Evolutionary conservation across 64 coral and sea anemone species (phyloP), one percentile per base, ranked within the genome.

Genomic region (Acropora yongei): DNA sequence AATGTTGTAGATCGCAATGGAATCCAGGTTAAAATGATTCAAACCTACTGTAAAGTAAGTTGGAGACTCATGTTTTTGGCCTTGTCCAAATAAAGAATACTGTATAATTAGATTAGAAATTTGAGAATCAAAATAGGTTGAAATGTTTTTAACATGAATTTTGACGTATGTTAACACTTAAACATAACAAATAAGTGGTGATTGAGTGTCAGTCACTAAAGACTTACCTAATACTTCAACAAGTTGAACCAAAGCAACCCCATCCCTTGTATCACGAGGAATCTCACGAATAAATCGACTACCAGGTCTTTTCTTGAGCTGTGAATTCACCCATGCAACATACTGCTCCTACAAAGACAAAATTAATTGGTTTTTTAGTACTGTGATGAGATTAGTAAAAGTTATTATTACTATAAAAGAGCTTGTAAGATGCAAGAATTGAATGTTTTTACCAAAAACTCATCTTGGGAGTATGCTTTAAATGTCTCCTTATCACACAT

Each of bases 311-410:
- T 99, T 99, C 86, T 87, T 99, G 6, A 99, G 76, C 46, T 99
- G 97, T 41, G 97, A 99, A 66, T 99, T 99, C 43, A 95, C 94
- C 97, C 97, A 99, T 13, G 97, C 97, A 75, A 89, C 92, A 51
- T 96, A 96, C n/a, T 85, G 82, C n/a, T 85, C 82, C 82, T 85
- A 48, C 45, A 49, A 71, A 47, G 16, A 45, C 18, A 72, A 49
- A 13, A 78, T 48, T 20, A 49, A 9, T 71, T 17, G 49, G 11
- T 41, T 76, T 43, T 45, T 76, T 44, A 45, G 44, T 45, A 0
- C 2, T 44, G 46, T 1, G 42, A 18, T 18, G 68, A 3, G 39
- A 30, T 30, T 30, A 30, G 30, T 30, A 30, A 30, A 30, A 30
- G 30, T 30, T 30, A 30, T 30, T 30, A 30, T 30, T 30, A 30